A percentile compares a stretch with the other conserved stretches of the same genome.
phyloP scores from a whole-genome alignment of 1,140 invertebrate species.

The Hesperophylax magnus region DNA sequence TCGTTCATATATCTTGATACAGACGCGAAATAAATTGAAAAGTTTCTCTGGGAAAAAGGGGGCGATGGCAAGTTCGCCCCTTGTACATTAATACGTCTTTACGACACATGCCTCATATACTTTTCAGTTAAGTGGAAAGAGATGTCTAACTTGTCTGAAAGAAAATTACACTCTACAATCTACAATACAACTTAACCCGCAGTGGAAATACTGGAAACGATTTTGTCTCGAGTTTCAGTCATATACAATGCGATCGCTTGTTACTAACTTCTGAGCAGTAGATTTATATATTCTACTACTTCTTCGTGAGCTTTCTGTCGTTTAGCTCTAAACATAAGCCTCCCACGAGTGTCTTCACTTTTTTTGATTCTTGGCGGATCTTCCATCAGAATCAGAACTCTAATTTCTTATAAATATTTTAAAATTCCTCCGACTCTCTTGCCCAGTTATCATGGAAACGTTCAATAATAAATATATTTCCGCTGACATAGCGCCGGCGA shows the following conservation, averaged over 20 bases:
- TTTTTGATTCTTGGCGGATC: not conserved
- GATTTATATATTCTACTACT: too few species aligned
- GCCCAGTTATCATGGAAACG: not conserved
- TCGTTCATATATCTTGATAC: not conserved
- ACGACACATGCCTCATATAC: not conserved
- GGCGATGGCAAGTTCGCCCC: too few species aligned
- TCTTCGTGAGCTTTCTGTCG: too few species aligned
- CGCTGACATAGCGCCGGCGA: not conserved
- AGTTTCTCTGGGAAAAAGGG: not conserved
- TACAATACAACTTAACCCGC: not conserved
- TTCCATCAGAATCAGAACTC: not conserved
- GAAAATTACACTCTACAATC: not conserved
- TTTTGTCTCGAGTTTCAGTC: too few species aligned
- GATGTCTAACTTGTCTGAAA: slow-evolving; percentile 1
- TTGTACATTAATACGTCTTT: not conserved
- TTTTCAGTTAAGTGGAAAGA: slow-evolving; percentile 1
- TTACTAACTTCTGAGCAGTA: too few species aligned
- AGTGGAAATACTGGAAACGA: too few species aligned
- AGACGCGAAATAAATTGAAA: slow-evolving; percentile 4
- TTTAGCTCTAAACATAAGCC: too few species aligned
- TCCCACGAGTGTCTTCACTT: not conserved
- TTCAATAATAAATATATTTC: not conserved
- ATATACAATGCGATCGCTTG: too few species aligned
- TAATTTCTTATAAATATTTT: too few species aligned
- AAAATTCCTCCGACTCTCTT: too few species aligned